A percentile compares a stretch with the other conserved stretches of the same genome.
Evolutionary conservation across 2,797 vertebrate genomes (phyloP).

Genomic region (Crenichthys baileyi): DNA sequence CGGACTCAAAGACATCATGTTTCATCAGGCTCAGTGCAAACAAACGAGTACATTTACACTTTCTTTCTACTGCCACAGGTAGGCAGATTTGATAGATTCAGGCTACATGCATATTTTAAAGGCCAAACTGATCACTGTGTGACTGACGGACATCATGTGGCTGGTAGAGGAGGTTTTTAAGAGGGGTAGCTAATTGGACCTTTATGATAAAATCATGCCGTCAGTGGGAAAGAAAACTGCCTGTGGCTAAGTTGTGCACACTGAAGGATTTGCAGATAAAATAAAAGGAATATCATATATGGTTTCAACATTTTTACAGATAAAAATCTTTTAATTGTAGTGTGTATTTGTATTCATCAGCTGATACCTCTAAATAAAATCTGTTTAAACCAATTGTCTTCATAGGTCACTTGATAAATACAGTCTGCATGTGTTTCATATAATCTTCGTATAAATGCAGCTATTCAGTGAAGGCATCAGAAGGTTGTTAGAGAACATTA

Average conservation of each 20-base stretch:
- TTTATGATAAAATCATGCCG: slow-evolving; percentile 64
- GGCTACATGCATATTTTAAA: slow-evolving; percentile 50
- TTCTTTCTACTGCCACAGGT: slow-evolving; percentile 51
- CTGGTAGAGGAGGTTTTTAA: neutral
- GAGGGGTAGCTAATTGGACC: slow-evolving; percentile 63
- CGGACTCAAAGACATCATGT: slow-evolving; percentile 10
- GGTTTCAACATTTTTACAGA: neutral
- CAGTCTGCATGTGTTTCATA: neutral
- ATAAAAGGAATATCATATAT: neutral
- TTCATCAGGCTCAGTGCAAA: slow-evolving; percentile 14
- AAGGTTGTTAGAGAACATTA: too few species aligned
- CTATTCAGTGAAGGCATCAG: too few species aligned
- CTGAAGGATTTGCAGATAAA: slow-evolving; percentile 30
- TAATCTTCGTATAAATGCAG: neutral
- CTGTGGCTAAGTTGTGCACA: slow-evolving; percentile 57
- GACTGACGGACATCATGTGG: slow-evolving; percentile 55
- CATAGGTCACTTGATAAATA: neutral
- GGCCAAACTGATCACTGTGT: slow-evolving; percentile 62
- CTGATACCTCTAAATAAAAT: neutral
- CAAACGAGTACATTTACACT: slow-evolving; percentile 56
- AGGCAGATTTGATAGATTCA: slow-evolving; percentile 58
- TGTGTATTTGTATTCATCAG: neutral
- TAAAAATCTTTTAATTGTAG: neutral
- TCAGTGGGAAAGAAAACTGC: slow-evolving; percentile 58
- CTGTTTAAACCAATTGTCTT: neutral